Evolutionary conservation across 2,888 invertebrate genomes (phyloP).

Genomic region (Folsomia candida): DNA sequence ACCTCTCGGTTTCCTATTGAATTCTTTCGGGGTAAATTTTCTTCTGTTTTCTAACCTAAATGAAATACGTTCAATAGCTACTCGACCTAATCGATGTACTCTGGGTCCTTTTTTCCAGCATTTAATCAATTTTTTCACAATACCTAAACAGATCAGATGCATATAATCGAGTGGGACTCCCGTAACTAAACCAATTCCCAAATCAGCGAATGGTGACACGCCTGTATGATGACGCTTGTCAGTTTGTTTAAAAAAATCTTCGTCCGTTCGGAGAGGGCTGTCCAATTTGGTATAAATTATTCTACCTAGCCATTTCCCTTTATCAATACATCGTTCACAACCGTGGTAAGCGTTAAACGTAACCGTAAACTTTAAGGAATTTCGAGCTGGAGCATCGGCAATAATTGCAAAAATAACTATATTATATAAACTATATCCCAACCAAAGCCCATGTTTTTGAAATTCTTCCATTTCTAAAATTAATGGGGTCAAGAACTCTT

Average conservation of each 20-base stretch:
- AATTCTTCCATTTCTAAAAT: too few relatives aligned
- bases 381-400: slow-evolving; percentile 31
- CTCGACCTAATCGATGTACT: not conserved
- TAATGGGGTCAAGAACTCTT: too few relatives aligned
- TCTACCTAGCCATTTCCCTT: not conserved
- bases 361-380: slow-evolving; percentile 14
- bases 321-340: slow-evolving; percentile 12
- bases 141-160: slow-evolving; percentile 18
- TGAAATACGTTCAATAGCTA: not conserved
- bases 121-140: slow-evolving; percentile 3
- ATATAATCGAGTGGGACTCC: slow-evolving; percentile 9
- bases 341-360: slow-evolving; percentile 6
- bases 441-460: too few relatives aligned
- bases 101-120: not conserved
- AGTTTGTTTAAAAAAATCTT: not conserved
- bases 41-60: not conserved
- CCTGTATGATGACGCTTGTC: slow-evolving; percentile 4
- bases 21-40: slow-evolving; percentile 5
- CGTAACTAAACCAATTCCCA: not conserved
- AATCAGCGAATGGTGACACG: not conserved
- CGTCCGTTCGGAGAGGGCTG: not conserved
- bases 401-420: too few relatives aligned
- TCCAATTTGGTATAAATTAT: not conserved
- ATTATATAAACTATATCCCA: too few relatives aligned
- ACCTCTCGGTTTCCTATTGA: slow-evolving; percentile 4